phyloP scores from a whole-genome alignment of 2,888 invertebrate genomes.

The Callimorpha dominula region DNA sequence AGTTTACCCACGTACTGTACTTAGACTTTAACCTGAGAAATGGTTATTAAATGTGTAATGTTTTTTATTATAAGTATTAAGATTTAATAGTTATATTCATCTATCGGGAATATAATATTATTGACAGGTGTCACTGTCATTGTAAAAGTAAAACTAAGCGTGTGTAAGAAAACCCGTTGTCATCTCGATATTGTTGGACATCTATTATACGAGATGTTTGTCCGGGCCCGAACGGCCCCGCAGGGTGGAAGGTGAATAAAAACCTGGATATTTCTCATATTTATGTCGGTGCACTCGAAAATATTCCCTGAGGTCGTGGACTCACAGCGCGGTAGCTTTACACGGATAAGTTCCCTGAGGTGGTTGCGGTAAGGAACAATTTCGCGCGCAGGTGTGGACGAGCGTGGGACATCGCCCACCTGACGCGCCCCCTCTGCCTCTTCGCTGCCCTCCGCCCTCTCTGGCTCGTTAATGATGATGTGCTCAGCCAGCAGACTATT shows the following conservation, averaged over 20 bases:
- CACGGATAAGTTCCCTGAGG: conserved; percentile 72
- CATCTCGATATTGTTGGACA: conserved; percentile 77
- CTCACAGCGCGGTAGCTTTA: conserved; percentile 60
- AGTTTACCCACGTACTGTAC: too few species aligned
- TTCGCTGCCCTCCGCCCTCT: conserved; percentile 87
- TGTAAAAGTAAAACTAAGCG: conserved; percentile 50
- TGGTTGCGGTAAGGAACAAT: conserved; percentile 75
- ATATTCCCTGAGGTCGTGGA: conserved; percentile 78
- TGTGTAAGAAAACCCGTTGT: conserved; percentile 68
- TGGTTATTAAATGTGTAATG: too few species aligned
- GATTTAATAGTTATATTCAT: not conserved
- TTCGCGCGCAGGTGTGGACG: conserved; percentile 78
- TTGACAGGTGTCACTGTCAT: conserved; percentile 54
- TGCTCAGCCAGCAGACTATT: conserved; percentile 92
- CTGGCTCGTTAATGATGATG: conserved; percentile 93
- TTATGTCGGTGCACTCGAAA: conserved; percentile 85
- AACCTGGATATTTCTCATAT: conserved; percentile 85
- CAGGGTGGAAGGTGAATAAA: conserved; percentile 77
- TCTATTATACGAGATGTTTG: conserved; percentile 78
- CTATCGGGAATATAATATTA: conserved; percentile 20
- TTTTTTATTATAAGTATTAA: not conserved
- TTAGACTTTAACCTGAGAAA: too few species aligned
- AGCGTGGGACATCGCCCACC: conserved; percentile 87
- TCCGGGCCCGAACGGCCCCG: conserved; percentile 61
- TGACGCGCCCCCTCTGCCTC: conserved; percentile 87